Percentiles rank a stretch among this genome's conserved stretches.
phyloP scores from a whole-genome alignment of 2,797 vertebrate species.

The Columba guinea region DNA sequence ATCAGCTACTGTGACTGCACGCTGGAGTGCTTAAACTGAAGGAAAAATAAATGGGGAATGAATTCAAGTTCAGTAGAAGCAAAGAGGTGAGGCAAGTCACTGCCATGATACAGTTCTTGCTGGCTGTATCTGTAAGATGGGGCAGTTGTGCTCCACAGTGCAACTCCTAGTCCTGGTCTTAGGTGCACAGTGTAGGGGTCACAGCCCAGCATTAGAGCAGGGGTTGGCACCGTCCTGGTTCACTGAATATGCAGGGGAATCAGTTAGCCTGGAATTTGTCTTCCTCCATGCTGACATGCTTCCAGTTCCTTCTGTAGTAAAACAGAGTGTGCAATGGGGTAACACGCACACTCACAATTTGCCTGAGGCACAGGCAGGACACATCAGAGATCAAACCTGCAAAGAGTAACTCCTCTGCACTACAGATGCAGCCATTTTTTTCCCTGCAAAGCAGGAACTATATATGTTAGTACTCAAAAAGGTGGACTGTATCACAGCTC shows the following conservation, averaged over 20 bases:
- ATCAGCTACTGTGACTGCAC: accelerated
- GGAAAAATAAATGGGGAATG: accelerated
- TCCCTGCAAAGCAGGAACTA: background rate
- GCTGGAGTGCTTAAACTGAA: background rate
- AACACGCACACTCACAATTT: background rate
- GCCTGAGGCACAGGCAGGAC: background rate
- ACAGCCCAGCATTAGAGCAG: background rate
- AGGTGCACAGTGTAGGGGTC: accelerated
- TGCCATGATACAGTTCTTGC: accelerated
- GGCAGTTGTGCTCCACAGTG: background rate
- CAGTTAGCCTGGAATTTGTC: background rate
- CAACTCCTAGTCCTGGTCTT: too few relatives aligned
- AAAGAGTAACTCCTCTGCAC: background rate
- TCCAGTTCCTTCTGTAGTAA: background rate
- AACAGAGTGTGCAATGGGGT: accelerated
- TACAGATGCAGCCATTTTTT: background rate
- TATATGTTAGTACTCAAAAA: background rate
- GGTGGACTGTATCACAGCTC: background rate
- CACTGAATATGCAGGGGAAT: background rate
- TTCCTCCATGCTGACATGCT: background rate
- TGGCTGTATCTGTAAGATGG: background rate
- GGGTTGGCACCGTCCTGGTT: background rate
- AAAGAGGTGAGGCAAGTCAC: background rate
- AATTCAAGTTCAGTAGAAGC: background rate
- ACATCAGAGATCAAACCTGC: background rate